Evolutionary conservation across 1,140 invertebrate species (phyloP).

Genomic region (Diprion similis): DNA sequence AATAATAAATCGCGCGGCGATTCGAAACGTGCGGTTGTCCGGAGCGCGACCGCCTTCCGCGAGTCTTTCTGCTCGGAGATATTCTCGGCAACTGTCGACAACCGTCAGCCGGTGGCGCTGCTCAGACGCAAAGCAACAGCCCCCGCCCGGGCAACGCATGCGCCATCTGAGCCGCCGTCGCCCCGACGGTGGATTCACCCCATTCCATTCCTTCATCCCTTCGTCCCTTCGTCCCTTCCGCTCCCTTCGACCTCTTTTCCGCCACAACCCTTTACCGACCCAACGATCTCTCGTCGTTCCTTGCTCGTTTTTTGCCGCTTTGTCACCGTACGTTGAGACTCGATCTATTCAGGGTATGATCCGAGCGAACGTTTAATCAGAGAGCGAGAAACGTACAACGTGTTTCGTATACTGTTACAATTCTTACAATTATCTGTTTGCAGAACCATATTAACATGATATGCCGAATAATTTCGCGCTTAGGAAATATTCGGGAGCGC

Average conservation of each 20-base stretch:
- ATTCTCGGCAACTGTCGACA: background rate
- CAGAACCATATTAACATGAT: too few relatives aligned
- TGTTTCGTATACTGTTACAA: too few relatives aligned
- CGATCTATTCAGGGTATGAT: too few relatives aligned
- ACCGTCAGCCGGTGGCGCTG: background rate
- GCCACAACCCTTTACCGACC: background rate
- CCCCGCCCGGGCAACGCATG: constrained; percentile 5
- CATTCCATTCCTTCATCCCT: background rate
- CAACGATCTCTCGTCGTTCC: background rate
- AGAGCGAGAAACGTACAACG: too few relatives aligned
- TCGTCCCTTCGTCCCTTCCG: too few relatives aligned
- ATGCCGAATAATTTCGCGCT: background rate
- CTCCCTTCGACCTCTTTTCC: background rate
- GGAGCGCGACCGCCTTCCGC: background rate
- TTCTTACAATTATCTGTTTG: background rate
- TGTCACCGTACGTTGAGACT: background rate
- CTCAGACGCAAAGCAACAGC: background rate
- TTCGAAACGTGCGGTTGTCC: background rate
- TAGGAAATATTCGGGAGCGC: background rate
- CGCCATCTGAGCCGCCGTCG: background rate
- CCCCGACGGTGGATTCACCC: background rate
- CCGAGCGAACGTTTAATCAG: too few relatives aligned
- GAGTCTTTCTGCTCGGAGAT: background rate
- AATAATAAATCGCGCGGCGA: too few relatives aligned
- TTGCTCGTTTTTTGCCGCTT: background rate